Evolutionary conservation across 1,140 invertebrate genomes (phyloP), one percentile per base, ranked within the genome.

Genomic region (Spodoptera frugiperda): DNA sequence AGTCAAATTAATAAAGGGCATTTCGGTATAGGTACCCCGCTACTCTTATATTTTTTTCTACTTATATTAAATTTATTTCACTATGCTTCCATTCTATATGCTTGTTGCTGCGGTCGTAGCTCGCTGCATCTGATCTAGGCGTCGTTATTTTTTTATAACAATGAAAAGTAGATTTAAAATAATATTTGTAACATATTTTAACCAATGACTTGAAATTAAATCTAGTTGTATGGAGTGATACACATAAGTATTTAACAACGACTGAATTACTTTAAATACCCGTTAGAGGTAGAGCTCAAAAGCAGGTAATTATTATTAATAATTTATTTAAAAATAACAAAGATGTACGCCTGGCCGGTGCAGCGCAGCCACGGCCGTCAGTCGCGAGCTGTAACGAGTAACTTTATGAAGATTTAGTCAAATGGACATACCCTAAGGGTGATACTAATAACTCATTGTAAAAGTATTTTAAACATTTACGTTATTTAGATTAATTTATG

Each of bases 1-100:
- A 91, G 89, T 87, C 83, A 86, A 91, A 89, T 89, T 87, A 84
- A 81, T 78, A 79, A 85, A 79, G 86, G 88, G 87, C 87, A 89
- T 89, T 89, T 91, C 82, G 84, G 88, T 89, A 82, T 85, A 83
- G 82, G 87, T 89, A 87, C 87, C 85, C 89, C 86, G 83, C 78
- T 81, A 78, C 59, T 65, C 72, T 75, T 44, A 59, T 53, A 73
- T 44, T 44, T 53, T 53, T 65, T 63, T 75, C 33, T 75, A 75
- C 72, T 65, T 65, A 75, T 75, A 44, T 73, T 57, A 8, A 25
- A 61, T 49, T 73, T 21, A 15, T 73, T 73, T 71, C 55, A 59
- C 44, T 49, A 75, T 75, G 72, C 72, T 75, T 75, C 72, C 72
- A 75, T 59, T 73, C 48, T 51, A 57, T 19, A 61, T 54, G 59